Base-by-base conservation (phyloP, 2,113 vertebrate species). In the Girardinichthys multiradiatus region DNA sequence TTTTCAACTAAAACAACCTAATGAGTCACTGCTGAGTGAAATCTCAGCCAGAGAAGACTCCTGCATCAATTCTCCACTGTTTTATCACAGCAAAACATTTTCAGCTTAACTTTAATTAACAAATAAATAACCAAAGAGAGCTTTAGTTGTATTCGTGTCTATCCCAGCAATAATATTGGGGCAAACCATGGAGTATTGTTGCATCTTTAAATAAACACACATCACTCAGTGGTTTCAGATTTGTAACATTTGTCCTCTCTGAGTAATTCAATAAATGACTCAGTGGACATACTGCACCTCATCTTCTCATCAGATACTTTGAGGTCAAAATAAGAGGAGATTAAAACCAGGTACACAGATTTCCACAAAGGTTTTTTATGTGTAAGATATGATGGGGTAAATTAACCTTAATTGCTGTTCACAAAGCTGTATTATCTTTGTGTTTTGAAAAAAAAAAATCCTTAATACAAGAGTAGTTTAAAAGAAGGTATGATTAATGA, bases 21-120 rank as follows among this genome's bases (percentile, higher is more conserved):
- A 57, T 90, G 87, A 89, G 42, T 87, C 82, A 65, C 2, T n/a
- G 10, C 31, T 48, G 42, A 67, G n/a, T 68, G 3, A 63, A 63
- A 59, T 70, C 31, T 37, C 31, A 31, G 0, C 14, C 30, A 19
- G 5, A 57, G 30, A 59, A 0, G 37, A 45, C 48, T 58, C n/a
- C 48, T 21, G 12, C 0, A 1, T n/a, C 14, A 37, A 69, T 39
- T n/a, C 31, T 68, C 37, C 30, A 45, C 29, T 45, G 4, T 62
- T 72, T 68, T 9, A 37, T 70, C 39, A 62, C 4, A 64, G 48
- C 54, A 62, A 35, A 31, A 26, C 14, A 64, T 77, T 66, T 64
- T 64, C 8, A 58, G 42, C 42, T 21, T 26, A 21, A 63, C 7
- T 35, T 11, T 76, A 60, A 73, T 74, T 37, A 63, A 11, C 8